Conservation (phyloP, 2,888 invertebrate species). For the Tipula unca region DNA sequence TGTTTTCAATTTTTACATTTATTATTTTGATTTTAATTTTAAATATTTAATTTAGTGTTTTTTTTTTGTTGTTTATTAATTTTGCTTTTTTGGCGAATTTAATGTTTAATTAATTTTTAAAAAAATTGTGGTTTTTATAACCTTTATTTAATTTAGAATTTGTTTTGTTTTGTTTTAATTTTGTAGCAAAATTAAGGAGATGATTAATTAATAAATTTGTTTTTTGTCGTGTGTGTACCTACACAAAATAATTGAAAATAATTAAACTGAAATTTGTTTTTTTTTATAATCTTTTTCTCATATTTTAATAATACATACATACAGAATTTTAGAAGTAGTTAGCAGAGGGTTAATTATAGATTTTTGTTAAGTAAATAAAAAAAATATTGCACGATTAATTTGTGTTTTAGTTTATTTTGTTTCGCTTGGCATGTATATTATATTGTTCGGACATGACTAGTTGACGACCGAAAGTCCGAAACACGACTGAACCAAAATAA, state of each 20-base stretch:
- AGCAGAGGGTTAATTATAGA: background rate
- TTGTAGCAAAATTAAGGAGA: background rate
- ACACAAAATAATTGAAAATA: conserved; percentile 2
- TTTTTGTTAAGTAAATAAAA: background rate
- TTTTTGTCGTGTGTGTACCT: no score
- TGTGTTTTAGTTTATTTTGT: no score
- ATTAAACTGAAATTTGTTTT: background rate
- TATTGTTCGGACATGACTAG: background rate
- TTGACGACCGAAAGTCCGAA: background rate
- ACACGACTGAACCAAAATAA: background rate
- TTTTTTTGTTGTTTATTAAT: background rate
- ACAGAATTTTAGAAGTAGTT: background rate
- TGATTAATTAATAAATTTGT: background rate
- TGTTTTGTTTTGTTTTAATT: background rate
- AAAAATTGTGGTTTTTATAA: background rate
- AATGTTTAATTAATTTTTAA: background rate
- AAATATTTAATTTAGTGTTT: background rate
- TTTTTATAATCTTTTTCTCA: background rate
- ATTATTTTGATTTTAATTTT: background rate
- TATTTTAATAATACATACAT: background rate
- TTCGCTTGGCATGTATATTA: no score
- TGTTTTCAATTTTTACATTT: background rate
- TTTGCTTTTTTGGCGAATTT: background rate
- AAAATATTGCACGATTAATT: background rate
- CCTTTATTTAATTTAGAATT: background rate